Conservation (phyloP, 2,797 vertebrate species). For the Gobionotothen gibberifrons region DNA sequence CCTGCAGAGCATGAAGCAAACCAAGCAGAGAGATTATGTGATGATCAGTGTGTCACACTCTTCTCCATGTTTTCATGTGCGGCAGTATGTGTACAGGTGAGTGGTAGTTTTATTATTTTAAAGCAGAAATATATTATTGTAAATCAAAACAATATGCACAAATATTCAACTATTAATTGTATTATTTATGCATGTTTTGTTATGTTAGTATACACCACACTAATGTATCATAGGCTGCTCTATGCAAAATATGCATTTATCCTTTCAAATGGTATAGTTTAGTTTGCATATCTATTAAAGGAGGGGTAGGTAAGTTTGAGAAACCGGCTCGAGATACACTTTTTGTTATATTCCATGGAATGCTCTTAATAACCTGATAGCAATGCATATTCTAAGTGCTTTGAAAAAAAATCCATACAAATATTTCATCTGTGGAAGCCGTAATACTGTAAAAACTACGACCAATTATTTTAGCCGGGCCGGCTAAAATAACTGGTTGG, state of each 20-base stretch:
- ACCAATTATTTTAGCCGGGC: too few species aligned
- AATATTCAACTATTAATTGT: too few species aligned
- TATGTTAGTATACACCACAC: not conserved
- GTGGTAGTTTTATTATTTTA: not conserved
- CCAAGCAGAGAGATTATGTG: conserved; percentile 41
- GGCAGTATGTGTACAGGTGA: not conserved
- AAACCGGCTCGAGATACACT: too few species aligned
- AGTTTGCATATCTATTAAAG: conserved; percentile 7
- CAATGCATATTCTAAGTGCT: too few species aligned
- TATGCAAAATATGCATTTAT: not conserved
- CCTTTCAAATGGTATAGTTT: not conserved
- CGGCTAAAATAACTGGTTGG: too few species aligned
- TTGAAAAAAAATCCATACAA: too few species aligned
- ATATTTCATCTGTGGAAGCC: too few species aligned
- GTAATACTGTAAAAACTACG: too few species aligned
- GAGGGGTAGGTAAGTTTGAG: too few species aligned
- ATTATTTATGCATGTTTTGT: too few species aligned
- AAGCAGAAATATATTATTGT: not conserved
- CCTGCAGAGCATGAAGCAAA: conserved; percentile 78
- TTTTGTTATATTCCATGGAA: too few species aligned
- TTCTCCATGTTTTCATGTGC: conserved; percentile 1
- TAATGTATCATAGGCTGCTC: not conserved
- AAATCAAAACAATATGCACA: not conserved
- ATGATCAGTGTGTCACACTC: not conserved
- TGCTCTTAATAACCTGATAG: too few species aligned